Conservation (phyloP, 1,140 invertebrate genomes). For the Pinna nobilis region DNA sequence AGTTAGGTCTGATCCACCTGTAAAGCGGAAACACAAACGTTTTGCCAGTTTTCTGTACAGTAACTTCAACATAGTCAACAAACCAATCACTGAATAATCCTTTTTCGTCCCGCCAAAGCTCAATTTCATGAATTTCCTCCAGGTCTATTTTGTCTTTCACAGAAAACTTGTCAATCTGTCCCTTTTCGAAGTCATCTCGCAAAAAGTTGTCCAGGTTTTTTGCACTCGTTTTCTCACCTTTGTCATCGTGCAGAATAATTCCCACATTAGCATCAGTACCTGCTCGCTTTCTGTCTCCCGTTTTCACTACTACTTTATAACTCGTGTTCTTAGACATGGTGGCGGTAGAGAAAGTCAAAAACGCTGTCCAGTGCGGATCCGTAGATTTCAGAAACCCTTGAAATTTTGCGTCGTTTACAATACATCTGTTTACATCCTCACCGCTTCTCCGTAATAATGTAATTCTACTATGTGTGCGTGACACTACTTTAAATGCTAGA, state of each 20-base stretch:
- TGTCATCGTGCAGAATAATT: slow-evolving; percentile 66
- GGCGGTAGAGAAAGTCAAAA: too few relatives aligned
- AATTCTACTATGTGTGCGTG: too few relatives aligned
- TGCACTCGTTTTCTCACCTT: slow-evolving; percentile 50
- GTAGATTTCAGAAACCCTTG: too few relatives aligned
- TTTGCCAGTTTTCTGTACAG: slow-evolving; percentile 56
- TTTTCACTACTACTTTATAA: slow-evolving; percentile 42
- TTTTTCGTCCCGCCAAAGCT: slow-evolving; percentile 73
- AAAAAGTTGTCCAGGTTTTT: slow-evolving; percentile 67
- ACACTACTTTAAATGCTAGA: too few relatives aligned
- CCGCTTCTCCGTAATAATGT: too few relatives aligned
- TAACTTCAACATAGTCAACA: slow-evolving; percentile 71
- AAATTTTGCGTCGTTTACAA: too few relatives aligned
- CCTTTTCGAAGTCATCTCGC: slow-evolving; percentile 72
- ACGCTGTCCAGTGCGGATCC: too few relatives aligned
- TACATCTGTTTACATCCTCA: too few relatives aligned
- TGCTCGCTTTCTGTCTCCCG: slow-evolving; percentile 48
- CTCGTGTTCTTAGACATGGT: not conserved
- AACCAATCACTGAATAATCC: slow-evolving; percentile 73
- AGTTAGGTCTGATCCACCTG: slow-evolving; percentile 73
- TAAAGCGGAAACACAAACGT: slow-evolving; percentile 73
- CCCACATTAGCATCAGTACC: slow-evolving; percentile 56
- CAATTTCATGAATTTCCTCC: slow-evolving; percentile 47
- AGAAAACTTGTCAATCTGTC: slow-evolving; percentile 65
- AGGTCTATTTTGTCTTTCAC: slow-evolving; percentile 18